A percentile compares a stretch with the other conserved stretches of the same genome.
Evolutionary conservation across 2,797 vertebrate genomes (phyloP).

Genomic region (Passerculus sandwichensis): DNA sequence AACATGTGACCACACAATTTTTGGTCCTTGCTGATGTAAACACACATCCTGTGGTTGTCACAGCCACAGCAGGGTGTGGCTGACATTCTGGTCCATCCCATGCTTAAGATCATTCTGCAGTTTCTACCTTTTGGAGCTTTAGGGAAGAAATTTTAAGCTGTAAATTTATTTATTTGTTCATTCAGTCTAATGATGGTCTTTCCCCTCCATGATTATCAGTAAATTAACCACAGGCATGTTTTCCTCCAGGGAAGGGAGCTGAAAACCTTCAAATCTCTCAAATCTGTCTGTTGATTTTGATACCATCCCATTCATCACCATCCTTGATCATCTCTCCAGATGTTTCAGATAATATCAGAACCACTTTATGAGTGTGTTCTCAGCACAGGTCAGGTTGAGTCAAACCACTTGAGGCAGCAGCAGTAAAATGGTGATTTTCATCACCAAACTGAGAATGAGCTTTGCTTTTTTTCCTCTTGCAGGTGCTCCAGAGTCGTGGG

Average conservation of each 20-base stretch:
- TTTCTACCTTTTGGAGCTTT: background rate
- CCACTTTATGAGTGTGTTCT: background rate
- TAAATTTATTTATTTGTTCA: background rate
- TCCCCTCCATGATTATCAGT: background rate
- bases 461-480: constrained; percentile 53
- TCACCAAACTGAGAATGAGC: background rate
- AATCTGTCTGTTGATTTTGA: background rate
- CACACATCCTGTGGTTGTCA: background rate
- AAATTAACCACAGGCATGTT: background rate
- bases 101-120: background rate
- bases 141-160: background rate
- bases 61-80: background rate
- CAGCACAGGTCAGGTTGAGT: background rate
- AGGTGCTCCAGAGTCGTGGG: constrained; percentile 52
- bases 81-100: background rate
- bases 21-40: background rate
- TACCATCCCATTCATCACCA: background rate
- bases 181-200: background rate
- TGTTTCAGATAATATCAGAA: background rate
- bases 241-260: background rate
- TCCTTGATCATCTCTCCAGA: constrained; percentile 6
- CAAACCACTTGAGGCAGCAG: background rate
- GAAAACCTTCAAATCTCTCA: background rate
- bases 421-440: background rate
- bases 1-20: fast-evolving